phyloP scores from a whole-genome alignment of 1,140 invertebrate species.

The Drosophila burlai region DNA sequence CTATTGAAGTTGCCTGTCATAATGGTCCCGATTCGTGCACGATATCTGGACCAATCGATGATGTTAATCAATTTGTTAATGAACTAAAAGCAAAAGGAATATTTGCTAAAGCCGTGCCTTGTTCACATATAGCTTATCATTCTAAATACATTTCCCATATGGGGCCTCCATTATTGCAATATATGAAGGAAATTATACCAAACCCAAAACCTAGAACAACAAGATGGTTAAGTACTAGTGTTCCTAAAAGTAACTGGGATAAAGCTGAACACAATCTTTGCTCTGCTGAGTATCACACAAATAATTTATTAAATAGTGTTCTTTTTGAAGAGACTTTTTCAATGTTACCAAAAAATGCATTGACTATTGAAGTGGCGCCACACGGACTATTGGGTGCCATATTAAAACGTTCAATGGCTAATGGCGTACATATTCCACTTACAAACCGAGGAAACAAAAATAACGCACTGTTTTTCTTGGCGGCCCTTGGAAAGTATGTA shows the following conservation, averaged over 20 bases:
- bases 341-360: slow-evolving; percentile 91
- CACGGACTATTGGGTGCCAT: slow-evolving; percentile 92
- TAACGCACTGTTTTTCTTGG: slow-evolving; percentile 89
- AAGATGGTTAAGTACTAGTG: slow-evolving; percentile 95
- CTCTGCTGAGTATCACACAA: slow-evolving; percentile 96
- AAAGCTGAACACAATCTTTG: slow-evolving; percentile 88
- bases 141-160: slow-evolving; percentile 91
- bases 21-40: slow-evolving; percentile 94
- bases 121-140: slow-evolving; percentile 94
- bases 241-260: slow-evolving; percentile 92
- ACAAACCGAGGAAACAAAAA: slow-evolving; percentile 91
- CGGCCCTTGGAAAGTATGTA: slow-evolving; percentile 90
- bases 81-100: slow-evolving; percentile 90
- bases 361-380: slow-evolving; percentile 93
- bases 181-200: slow-evolving; percentile 90
- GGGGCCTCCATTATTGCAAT: slow-evolving; percentile 90
- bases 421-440: slow-evolving; percentile 90
- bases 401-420: slow-evolving; percentile 87
- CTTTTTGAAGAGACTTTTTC: slow-evolving; percentile 93
- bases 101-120: slow-evolving; percentile 93
- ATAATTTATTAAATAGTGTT: slow-evolving; percentile 94
- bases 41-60: slow-evolving; percentile 92
- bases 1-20: slow-evolving; percentile 94
- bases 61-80: slow-evolving; percentile 89
- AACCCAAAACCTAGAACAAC: slow-evolving; percentile 89